Evolutionary conservation across 2,113 vertebrate species (phyloP).

Genomic region (Rhinogobius similis): DNA sequence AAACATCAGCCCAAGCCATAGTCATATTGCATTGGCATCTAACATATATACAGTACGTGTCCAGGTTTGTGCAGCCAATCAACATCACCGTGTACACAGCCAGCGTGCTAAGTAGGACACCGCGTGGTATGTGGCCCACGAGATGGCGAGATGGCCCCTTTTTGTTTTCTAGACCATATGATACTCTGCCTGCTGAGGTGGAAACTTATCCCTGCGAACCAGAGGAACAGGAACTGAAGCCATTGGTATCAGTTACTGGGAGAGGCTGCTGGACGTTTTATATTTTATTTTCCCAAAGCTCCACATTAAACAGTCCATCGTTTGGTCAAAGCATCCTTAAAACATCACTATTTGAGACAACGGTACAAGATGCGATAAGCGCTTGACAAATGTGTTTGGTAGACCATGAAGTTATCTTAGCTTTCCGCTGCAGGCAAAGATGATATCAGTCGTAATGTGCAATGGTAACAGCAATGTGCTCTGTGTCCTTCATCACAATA

Average conservation of each 20-base stretch:
- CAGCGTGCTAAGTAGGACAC: constrained; percentile 69
- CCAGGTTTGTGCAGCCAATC: constrained; percentile 32
- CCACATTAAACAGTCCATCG: neutral
- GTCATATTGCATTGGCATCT: neutral
- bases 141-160: constrained; percentile 61
- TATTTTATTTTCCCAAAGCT: constrained; percentile 36
- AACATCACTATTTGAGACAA: neutral
- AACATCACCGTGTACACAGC: constrained; percentile 53
- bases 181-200: constrained; percentile 66
- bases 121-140: constrained; percentile 63
- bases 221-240: constrained; percentile 41
- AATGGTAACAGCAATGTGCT: neutral
- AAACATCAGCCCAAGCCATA: neutral
- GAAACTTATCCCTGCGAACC: constrained; percentile 52
- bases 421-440: constrained; percentile 35
- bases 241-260: constrained; percentile 47
- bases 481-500: neutral
- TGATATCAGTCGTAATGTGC: constrained; percentile 31
- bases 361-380: constrained; percentile 42
- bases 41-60: neutral
- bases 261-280: constrained; percentile 26
- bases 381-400: constrained; percentile 45
- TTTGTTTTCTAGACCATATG: constrained; percentile 68
- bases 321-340: constrained; percentile 28
- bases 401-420: constrained; percentile 26